Evolutionary conservation across 2,113 vertebrate genomes (phyloP), one percentile per base, ranked within the genome.

Genomic region (Etheostoma cragini): DNA sequence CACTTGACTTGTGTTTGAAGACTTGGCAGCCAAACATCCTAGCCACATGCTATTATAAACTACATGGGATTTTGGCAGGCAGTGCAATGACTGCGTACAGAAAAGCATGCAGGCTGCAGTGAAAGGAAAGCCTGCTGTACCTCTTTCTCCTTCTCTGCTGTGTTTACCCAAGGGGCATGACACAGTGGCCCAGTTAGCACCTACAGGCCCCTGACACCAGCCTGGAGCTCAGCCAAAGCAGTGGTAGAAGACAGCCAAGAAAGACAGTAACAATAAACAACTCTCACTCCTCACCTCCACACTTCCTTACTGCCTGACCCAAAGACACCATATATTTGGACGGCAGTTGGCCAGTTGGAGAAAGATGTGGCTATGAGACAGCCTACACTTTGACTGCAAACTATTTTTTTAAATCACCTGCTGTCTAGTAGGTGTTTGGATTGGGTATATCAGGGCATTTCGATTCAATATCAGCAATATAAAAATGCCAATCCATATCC

Each of bases 161-260:
- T 82, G 87, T 93, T 93, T 92, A 94, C 87, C 82, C 80, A 72
- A 81, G 81, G 85, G 91, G 83, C 84, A 87, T 93, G 92, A 93
- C 94, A 94, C 89, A 91, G 84, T 92, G 84, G 88, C 85, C 89
- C 90, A 93, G 87, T 93, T 90, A 88, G 89, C 89, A 87, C 89
- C 82, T 90, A 67, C 73, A 58, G 82, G 67, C 54, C 64, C 76
- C 73, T 62, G 87, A 90, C 91, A 85, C 73, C 58, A 80, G 73
- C 4, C 85, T 93, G 94, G 93, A 92, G 49, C 79, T 70, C 64
- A 80, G 92, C 94, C 94, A 93, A 90, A 80, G 60, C 83, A 82
- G 78, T 61, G 22, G 67, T 63, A 77, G 64, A 50, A 76, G 71
- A 57, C 54, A 19, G 76, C 84, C 82, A 82, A 91, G 84, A 84